Base-by-base conservation (phyloP, 1,140 invertebrate genomes). In the Phenacoccus solenopsis region DNA sequence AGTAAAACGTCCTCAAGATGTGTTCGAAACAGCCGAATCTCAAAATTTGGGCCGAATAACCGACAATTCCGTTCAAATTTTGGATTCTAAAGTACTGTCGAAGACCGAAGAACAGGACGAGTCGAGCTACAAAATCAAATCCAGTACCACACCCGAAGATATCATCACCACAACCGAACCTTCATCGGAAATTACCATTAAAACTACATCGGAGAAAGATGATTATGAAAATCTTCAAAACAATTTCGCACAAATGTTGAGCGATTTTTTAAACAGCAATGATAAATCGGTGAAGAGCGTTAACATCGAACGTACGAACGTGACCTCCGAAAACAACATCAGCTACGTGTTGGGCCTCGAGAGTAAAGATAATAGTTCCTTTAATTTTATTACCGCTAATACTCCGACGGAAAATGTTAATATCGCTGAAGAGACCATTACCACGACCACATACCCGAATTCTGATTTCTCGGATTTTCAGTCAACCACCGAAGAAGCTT, bases 1-100 rank as follows among this genome's bases (percentile, higher is more conserved):
- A 69, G 72, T 76, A 3, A 76, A 73, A 61, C 75, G 25, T 25
- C 82, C 83, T 2, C 77, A 82, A 1, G 87, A 88, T 76, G 80
- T 81, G 27, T 83, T 88, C 22, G 86, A 88, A 74, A 82, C 82
- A 20, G 86, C 87, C 0, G 87, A 88, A 75, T 88, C 87, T 1
- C 87, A 88, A 73, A 80, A 80, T 68, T 73, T 80, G 1, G 77
- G 74, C 9, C 71, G 73, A 1, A 25, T 76, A 0, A 72, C 75
- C 10, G 78, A 79, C 7, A 83, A 83, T 73, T 76, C 78, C 27
- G 75, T 82, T 2, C 78, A 35, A 32, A 67, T 72, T 0, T 30
- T 68, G 1, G 73, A 68, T 75, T 75, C 78, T 79, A 28, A 78
- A 80, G 12, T 77, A 79, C 67, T 75, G 80, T 10, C 81, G 81